Base-by-base conservation (phyloP, 2,888 invertebrate genomes). In the Lasioglossum zephyrum region DNA sequence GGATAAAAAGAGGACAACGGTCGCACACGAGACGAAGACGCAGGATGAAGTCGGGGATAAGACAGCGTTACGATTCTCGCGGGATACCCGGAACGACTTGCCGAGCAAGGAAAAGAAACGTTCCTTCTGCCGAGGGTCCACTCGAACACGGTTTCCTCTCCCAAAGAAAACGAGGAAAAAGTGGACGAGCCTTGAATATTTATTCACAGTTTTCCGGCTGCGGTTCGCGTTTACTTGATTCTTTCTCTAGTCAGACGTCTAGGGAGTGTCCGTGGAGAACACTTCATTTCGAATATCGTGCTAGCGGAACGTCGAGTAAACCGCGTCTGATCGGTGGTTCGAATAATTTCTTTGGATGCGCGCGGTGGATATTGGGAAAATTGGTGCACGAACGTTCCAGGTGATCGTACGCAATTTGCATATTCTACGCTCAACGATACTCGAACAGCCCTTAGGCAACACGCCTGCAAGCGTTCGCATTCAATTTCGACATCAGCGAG, bases 141-240 rank as follows among this genome's bases (percentile, higher is more conserved):
- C 85, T 90, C 85, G 73, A 88, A 83, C 74, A 44, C 73, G 79
- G 70, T 73, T 78, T 75, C 66, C 73, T 36, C 74, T 39, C 53
- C 4, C 72, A 60, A 77, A 77, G 57, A 69, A 77, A 82, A 75
- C 82, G 78, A 77, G 73, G 81, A 81, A 77, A 77, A 73, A 22
- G 53, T 79, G 73, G 74, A 77, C 75, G 82, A 80, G 81, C 77
- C 72, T 77, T 77, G 89, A 90, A 92, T 92, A 92, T 92, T 91
- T 92, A 92, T 92, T 91, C 85, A 89, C 89, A 89, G 85, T 84
- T 87, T 87, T 75, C 73, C 75, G 69, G 79, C 88, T 49, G 39
- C 79, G 49, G 75, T 69, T 73, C 74, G 82, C 87, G 79, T 85
- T 85, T 85, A 87, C 88, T 87, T 81, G 84, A 87, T 86, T 73